Evolutionary conservation across 2,797 vertebrate genomes (phyloP).

Genomic region (Paedocypris micromegethes): DNA sequence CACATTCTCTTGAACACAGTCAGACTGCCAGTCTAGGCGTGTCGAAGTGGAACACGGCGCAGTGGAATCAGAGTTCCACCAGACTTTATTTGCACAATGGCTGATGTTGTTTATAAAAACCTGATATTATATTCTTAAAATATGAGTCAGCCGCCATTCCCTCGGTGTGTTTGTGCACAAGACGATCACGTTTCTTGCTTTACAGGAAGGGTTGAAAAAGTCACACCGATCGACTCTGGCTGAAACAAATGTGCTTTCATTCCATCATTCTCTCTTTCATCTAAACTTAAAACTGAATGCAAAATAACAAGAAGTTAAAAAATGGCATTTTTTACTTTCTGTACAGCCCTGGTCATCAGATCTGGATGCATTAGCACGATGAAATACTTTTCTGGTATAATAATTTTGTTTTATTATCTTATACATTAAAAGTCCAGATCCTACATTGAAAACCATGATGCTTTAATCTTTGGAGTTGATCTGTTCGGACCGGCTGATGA

Average conservation of each 20-base stretch:
- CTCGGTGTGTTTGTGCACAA: constrained; percentile 20
- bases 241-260: constrained; percentile 9
- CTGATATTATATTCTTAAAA: constrained; percentile 34
- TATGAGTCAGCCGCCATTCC: constrained; percentile 4
- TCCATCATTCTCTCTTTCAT: constrained; percentile 9
- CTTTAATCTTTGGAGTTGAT: constrained; percentile 30
- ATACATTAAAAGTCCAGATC: not conserved
- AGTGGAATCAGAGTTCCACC: constrained; percentile 14
- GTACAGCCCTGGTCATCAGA: too few species aligned
- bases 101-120: constrained; percentile 36
- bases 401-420: too few species aligned
- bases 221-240: constrained; percentile 19
- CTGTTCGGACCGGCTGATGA: constrained; percentile 20
- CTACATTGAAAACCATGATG: constrained; percentile 7
- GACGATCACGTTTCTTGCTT: constrained; percentile 16
- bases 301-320: constrained; percentile 10
- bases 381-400: too few species aligned
- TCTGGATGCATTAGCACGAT: too few species aligned
- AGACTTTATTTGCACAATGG: constrained; percentile 27
- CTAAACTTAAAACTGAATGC: not conserved
- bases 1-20: constrained; percentile 12
- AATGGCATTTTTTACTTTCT: not conserved
- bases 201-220: constrained; percentile 10
- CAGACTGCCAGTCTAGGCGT: constrained; percentile 5
- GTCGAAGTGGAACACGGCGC: constrained; percentile 5